Conservation (phyloP, 1,140 invertebrate species). For the Aphaenogaster ashmeadi region DNA sequence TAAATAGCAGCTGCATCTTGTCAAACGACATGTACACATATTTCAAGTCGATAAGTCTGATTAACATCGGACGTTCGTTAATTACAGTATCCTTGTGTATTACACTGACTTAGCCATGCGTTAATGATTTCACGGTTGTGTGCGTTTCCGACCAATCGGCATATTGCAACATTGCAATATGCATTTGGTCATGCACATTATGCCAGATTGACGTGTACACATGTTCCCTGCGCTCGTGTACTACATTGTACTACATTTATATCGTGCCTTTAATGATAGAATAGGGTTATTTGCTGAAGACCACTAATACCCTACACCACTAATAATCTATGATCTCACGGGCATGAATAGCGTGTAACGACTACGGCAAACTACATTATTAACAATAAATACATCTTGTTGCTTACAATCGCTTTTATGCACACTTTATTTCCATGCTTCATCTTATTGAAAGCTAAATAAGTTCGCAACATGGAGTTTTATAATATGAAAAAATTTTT, state of each 20-base stretch:
- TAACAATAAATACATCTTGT: slow-evolving; percentile 6
- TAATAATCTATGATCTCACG: slow-evolving; percentile 31
- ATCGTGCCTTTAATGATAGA: slow-evolving; percentile 52
- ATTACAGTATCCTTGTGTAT: slow-evolving; percentile 72
- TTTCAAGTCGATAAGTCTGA: slow-evolving; percentile 75
- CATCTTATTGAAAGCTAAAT: not conserved
- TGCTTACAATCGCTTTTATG: not conserved
- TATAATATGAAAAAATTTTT: not conserved
- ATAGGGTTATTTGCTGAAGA: slow-evolving; percentile 65
- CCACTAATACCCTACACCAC: slow-evolving; percentile 40
- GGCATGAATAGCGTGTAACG: not conserved
- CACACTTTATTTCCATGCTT: not conserved
- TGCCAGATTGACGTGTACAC: slow-evolving; percentile 55
- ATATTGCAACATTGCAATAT: slow-evolving; percentile 70
- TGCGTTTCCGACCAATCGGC: slow-evolving; percentile 67
- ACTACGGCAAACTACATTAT: not conserved
- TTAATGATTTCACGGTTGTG: slow-evolving; percentile 74
- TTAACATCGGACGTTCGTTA: slow-evolving; percentile 77
- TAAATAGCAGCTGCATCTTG: slow-evolving; percentile 58
- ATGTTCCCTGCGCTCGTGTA: slow-evolving; percentile 28
- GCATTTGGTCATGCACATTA: slow-evolving; percentile 62
- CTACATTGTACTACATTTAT: slow-evolving; percentile 35
- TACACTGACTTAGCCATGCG: slow-evolving; percentile 73
- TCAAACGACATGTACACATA: slow-evolving; percentile 59
- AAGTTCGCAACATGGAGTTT: not conserved